Evolutionary conservation across 2,888 invertebrate genomes (phyloP).

Genomic region (Panopea generosa): DNA sequence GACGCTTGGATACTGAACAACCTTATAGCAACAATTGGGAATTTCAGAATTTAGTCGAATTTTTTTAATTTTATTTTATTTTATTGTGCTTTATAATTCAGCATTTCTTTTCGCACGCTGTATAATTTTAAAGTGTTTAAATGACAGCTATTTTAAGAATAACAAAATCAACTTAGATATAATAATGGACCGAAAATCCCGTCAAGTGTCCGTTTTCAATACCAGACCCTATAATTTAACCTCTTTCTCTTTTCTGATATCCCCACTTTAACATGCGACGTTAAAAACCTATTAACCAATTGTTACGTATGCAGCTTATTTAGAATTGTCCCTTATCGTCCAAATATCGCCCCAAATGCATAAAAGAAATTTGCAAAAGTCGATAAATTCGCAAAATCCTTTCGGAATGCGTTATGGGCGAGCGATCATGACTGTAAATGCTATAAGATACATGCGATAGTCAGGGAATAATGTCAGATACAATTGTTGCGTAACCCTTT

Average conservation of each 20-base stretch:
- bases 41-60: too few relatives aligned
- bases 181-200: too few relatives aligned
- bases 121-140: too few relatives aligned
- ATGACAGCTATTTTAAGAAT: too few relatives aligned
- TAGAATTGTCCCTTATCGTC: neutral
- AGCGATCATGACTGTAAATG: constrained; percentile 42
- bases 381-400: constrained; percentile 56
- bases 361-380: constrained; percentile 53
- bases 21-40: too few relatives aligned
- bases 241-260: constrained; percentile 17
- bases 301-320: constrained; percentile 33
- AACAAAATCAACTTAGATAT: too few relatives aligned
- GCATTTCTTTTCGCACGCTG: too few relatives aligned
- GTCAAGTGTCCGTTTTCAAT: constrained; percentile 29
- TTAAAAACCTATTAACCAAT: constrained; percentile 22
- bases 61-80: too few relatives aligned
- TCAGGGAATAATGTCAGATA: constrained; percentile 42
- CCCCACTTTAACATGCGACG: constrained; percentile 34
- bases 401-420: constrained; percentile 37
- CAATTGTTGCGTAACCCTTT: constrained; percentile 33
- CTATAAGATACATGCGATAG: constrained; percentile 51
- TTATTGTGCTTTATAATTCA: too few relatives aligned
- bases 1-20: too few relatives aligned
- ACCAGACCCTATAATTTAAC: constrained; percentile 20
- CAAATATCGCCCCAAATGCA: constrained; percentile 24